These are phyloP conservation scores for Typhlichthys eigenmanni DNA, from an alignment of 2,797 vertebrate genomes.

Conservation along the genomic window DNA sequence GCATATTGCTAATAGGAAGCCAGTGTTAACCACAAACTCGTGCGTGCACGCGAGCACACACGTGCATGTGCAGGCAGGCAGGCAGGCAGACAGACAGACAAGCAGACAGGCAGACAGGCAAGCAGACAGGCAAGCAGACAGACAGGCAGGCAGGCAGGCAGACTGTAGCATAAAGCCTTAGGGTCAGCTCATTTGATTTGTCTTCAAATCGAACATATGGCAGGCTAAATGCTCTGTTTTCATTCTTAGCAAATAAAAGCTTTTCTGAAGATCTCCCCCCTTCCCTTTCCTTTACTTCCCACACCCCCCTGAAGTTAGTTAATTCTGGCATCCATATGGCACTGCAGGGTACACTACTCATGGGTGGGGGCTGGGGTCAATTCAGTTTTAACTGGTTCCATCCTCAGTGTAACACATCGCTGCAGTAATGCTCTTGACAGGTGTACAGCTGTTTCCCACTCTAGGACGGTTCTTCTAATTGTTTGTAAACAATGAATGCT, in stretches of 20 bases:
- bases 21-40: neutral
- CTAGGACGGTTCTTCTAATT: neutral
- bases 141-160: neutral
- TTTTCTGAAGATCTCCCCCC: neutral
- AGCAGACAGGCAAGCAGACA: neutral
- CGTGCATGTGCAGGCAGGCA: neutral
- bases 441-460: neutral
- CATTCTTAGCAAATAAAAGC: conserved; percentile 25
- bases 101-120: neutral
- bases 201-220: conserved; percentile 44
- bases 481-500: neutral
- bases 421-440: neutral
- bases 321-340: conserved; percentile 35
- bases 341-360: conserved; percentile 6
- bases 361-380: conserved; percentile 16
- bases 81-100: neutral
- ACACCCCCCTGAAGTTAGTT: neutral
- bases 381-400: conserved; percentile 26
- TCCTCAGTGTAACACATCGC: conserved; percentile 7
- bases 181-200: conserved; percentile 34
- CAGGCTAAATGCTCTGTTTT: conserved; percentile 13
- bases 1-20: conserved; percentile 30
- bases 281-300: too few species aligned
- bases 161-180: conserved; percentile 29
- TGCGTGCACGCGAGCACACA: conserved; percentile 1